Evolutionary conservation across 2,113 vertebrate genomes (phyloP).

Genomic region (Pseudorhombus dupliciocellatus): DNA sequence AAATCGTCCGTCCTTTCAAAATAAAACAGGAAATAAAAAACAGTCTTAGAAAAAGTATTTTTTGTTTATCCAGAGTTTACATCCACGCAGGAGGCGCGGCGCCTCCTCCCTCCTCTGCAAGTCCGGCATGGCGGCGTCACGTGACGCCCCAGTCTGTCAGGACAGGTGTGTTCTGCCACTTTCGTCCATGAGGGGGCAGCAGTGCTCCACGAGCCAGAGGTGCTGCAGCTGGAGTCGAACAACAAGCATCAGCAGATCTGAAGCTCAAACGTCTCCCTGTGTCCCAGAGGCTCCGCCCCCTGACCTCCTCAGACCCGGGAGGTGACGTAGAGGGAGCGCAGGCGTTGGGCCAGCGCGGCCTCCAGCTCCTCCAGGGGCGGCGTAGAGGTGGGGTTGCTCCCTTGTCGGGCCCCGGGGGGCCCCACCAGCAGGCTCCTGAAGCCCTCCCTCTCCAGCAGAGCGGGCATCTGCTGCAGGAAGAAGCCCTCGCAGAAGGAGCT

Average conservation of each 20-base stretch:
- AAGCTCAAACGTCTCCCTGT: slow-evolving; percentile 11
- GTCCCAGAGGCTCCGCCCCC: too few relatives aligned
- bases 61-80: slow-evolving; percentile 35
- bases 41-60: slow-evolving; percentile 42
- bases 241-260: slow-evolving; percentile 11
- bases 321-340: slow-evolving; percentile 88
- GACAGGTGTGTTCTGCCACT: slow-evolving; percentile 5
- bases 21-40: slow-evolving; percentile 47
- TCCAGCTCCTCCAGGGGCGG: slow-evolving; percentile 87
- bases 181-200: slow-evolving; percentile 73
- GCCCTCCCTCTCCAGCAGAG: slow-evolving; percentile 87
- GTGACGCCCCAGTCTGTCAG: slow-evolving; percentile 30
- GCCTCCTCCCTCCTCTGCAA: slow-evolving; percentile 36
- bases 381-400: slow-evolving; percentile 45
- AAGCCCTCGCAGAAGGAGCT: slow-evolving; percentile 90
- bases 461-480: slow-evolving; percentile 94
- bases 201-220: slow-evolving; percentile 37
- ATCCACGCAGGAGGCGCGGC: background rate
- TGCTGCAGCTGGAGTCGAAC: slow-evolving; percentile 45
- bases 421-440: slow-evolving; percentile 89
- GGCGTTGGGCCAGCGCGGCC: slow-evolving; percentile 83
- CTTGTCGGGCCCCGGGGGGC: slow-evolving; percentile 79
- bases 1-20: slow-evolving; percentile 69
- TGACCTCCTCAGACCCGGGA: slow-evolving; percentile 88
- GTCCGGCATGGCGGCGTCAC: slow-evolving; percentile 52